Base-by-base conservation (phyloP, 2,888 invertebrate genomes). In the Nomada hirtipes region DNA sequence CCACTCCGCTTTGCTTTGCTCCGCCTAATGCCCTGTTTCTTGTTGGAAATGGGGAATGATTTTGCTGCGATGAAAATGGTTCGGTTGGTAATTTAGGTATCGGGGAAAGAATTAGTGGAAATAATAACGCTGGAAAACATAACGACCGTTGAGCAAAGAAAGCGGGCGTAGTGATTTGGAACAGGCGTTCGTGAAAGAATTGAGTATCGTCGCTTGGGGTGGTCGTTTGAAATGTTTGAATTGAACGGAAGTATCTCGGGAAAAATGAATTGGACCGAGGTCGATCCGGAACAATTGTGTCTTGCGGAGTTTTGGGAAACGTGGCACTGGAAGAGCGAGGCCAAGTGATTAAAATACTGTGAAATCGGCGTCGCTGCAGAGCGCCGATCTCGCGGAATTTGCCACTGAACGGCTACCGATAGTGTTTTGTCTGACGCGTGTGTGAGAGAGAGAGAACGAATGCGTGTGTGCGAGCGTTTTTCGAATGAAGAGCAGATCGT, bases 191-290 rank as follows among this genome's bases (percentile, higher is more conserved):
- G 59, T n/a, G 59, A 15, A 20, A 15, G 47, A 60, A 70, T 47
- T 20, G 59, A 29, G 26, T 47, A 59, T 7, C n/a, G 29, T 69
- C 44, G 26, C 47, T 57, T 26, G 59, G 59, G 59, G 47, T 69
- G 44, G 57, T 69, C 42, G 69, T 57, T 23, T 11, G 57, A 29
- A 55, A 29, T 47, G 70, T 70, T 70, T 70, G 70, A 60, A 59
- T 29, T 42, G 23, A 20, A 11, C 23, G 18, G 47, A n/a, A 60
- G n/a, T 60, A 59, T 13, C n/a, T n/a, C 20, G 23, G 59, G 20
- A 50, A 50, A 50, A 70, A 47, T 70, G 70, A 50, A 60, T 50
- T 59, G 70, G n/a, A 70, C 47, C n/a, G 20, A 4, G 47, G 29
- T 70, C 47, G 29, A 70, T 70, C 13, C 44, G 57, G n/a, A 57